Evolutionary conservation across 2,113 vertebrate species (phyloP).

Genomic region (Aphelocoma coerulescens): DNA sequence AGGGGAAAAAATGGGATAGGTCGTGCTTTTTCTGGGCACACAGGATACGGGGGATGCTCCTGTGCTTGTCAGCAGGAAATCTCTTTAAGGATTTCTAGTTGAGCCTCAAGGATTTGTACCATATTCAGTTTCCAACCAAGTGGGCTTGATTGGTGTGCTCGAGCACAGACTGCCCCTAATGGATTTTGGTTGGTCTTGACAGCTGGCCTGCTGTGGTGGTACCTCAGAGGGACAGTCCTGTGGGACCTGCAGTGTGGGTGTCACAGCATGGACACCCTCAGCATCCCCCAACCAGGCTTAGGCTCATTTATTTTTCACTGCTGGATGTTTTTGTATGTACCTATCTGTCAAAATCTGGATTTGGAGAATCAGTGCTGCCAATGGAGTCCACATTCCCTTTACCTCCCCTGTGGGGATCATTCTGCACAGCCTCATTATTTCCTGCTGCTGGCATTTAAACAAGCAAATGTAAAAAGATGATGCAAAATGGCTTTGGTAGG

Average conservation of each 20-base stretch:
- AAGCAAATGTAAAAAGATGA: not conserved
- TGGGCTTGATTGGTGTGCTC: not conserved
- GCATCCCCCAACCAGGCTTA: not conserved
- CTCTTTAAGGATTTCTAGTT: not conserved
- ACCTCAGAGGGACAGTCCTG: not conserved
- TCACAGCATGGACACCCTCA: not conserved
- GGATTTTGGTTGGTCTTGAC: not conserved
- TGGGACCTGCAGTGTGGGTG: not conserved
- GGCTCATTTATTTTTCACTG: not conserved
- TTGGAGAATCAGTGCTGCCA: not conserved
- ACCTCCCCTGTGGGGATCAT: not conserved
- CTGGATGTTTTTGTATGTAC: not conserved
- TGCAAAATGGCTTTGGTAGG: not conserved
- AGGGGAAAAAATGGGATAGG: not conserved
- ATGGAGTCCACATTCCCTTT: not conserved
- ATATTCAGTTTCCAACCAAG: not conserved
- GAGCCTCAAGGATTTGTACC: not conserved
- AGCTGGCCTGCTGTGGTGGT: not conserved
- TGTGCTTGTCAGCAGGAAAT: not conserved
- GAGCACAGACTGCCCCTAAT: not conserved
- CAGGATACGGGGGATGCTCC: rapidly evolving
- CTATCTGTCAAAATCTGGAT: not conserved
- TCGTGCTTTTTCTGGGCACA: not conserved
- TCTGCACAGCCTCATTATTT: not conserved
- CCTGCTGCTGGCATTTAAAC: not conserved